Evolutionary conservation across 1,140 invertebrate genomes (phyloP).

Genomic region (Drosophila oshimai): DNA sequence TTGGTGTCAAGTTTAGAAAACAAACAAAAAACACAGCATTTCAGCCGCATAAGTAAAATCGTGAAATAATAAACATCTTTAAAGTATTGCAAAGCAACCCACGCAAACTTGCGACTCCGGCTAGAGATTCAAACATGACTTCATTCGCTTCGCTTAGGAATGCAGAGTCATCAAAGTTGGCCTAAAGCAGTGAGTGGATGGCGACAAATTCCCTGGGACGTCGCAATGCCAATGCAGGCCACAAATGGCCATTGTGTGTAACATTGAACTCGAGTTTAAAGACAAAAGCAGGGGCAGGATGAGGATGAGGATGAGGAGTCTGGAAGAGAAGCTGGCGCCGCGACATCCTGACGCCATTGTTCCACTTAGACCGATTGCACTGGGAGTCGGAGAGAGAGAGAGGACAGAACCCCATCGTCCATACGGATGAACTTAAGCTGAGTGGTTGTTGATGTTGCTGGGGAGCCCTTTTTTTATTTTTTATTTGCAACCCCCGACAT

Average conservation of each 20-base stretch:
- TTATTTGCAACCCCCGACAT: slow-evolving; percentile 51
- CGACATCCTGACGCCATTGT: slow-evolving; percentile 73
- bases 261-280: slow-evolving; percentile 46
- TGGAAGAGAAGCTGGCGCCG: slow-evolving; percentile 54
- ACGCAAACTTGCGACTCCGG: not conserved
- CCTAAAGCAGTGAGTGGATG: slow-evolving; percentile 3
- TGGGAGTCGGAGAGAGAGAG: not conserved
- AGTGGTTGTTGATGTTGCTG: slow-evolving; percentile 28
- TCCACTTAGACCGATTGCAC: slow-evolving; percentile 41
- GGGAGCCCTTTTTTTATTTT: slow-evolving; percentile 41
- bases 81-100: not conserved
- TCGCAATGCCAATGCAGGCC: slow-evolving; percentile 44
- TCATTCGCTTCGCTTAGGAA: slow-evolving; percentile 20
- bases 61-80: not conserved
- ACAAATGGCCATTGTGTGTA: slow-evolving; percentile 46
- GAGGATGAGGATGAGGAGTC: not conserved
- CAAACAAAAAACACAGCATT: not conserved
- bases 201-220: slow-evolving; percentile 31
- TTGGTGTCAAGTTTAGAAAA: not conserved
- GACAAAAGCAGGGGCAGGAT: not conserved
- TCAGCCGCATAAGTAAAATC: too few species aligned
- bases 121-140: slow-evolving; percentile 12
- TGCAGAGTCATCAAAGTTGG: slow-evolving; percentile 29
- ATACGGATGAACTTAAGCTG: slow-evolving; percentile 56
- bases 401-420: slow-evolving; percentile 22